phyloP scores from a whole-genome alignment of 2,888 invertebrate genomes.

The Drosophila greeni region DNA sequence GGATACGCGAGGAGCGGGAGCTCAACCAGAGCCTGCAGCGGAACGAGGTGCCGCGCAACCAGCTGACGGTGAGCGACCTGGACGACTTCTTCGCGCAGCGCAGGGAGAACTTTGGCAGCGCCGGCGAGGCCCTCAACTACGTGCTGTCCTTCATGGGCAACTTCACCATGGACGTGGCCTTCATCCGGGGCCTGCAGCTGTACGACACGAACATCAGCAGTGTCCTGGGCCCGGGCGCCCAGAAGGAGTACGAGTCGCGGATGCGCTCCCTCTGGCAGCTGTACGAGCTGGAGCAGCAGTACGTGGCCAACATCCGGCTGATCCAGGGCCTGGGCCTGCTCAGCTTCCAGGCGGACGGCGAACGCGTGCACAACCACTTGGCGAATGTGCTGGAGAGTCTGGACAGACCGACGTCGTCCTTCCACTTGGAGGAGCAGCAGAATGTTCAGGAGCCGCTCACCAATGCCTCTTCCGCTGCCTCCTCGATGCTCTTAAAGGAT shows the following conservation, averaged over 20 bases:
- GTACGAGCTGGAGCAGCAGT: slow-evolving; percentile 70
- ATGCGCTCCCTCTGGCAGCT: slow-evolving; percentile 73
- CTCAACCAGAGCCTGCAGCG: slow-evolving; percentile 35
- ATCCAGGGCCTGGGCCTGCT: slow-evolving; percentile 60
- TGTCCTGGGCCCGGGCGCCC: slow-evolving; percentile 55
- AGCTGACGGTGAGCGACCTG: slow-evolving; percentile 70
- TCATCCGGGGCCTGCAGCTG: slow-evolving; percentile 67
- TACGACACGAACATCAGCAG: slow-evolving; percentile 60
- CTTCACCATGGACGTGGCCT: slow-evolving; percentile 68
- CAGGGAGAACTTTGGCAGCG: slow-evolving; percentile 53
- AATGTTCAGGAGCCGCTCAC: neutral
- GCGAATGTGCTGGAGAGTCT: slow-evolving; percentile 44
- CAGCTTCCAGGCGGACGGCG: slow-evolving; percentile 50
- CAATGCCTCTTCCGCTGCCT: slow-evolving; percentile 4
- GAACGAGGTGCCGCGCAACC: slow-evolving; percentile 46
- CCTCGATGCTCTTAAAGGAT: neutral
- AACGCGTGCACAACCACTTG: slow-evolving; percentile 45
- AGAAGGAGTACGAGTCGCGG: slow-evolving; percentile 68
- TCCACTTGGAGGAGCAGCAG: slow-evolving; percentile 2
- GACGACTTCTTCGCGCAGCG: slow-evolving; percentile 61
- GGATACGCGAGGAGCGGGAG: slow-evolving; percentile 66
- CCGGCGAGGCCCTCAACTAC: slow-evolving; percentile 55
- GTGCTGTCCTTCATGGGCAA: slow-evolving; percentile 68
- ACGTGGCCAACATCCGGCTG: slow-evolving; percentile 61
- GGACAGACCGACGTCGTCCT: slow-evolving; percentile 2